Evolutionary conservation across 2,797 vertebrate genomes (phyloP).

Genomic region (Sebastes hopkinsi): DNA sequence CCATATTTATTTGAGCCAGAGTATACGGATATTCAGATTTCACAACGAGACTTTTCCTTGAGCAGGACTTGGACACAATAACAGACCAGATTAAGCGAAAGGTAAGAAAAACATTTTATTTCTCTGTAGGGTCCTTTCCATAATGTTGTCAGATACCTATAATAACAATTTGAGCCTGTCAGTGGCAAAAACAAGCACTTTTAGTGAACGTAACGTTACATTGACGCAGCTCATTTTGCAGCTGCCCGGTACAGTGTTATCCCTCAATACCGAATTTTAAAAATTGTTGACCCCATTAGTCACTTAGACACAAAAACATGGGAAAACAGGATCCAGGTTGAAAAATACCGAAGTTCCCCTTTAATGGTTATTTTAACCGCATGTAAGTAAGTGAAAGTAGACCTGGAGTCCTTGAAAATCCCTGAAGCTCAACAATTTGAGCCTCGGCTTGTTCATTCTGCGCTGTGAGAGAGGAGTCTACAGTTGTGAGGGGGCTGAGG

Average conservation of each 20-base stretch:
- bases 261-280: neutral
- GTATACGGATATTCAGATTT: too few species aligned
- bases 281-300: neutral
- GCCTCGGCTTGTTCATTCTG: constrained; percentile 6
- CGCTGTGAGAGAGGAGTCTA: neutral
- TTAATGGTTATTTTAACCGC: neutral
- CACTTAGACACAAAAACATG: too few species aligned
- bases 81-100: rapidly evolving
- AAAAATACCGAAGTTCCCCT: neutral
- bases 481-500: constrained; percentile 43
- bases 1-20: too few species aligned
- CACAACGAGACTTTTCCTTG: rapidly evolving
- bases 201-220: neutral
- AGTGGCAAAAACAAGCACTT: neutral
- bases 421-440: constrained; percentile 5
- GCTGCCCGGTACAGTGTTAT: neutral
- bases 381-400: neutral
- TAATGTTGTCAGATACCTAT: too few species aligned
- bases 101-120: too few species aligned
- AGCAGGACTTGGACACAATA: too few species aligned
- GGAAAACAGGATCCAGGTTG: neutral
- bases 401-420: constrained; percentile 1
- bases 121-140: too few species aligned
- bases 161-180: neutral
- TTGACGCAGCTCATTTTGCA: neutral